Percentiles rank a stretch among this genome's conserved stretches.
Conservation (phyloP, 2,797 vertebrate species). For the Emydoidea blandingii region DNA sequence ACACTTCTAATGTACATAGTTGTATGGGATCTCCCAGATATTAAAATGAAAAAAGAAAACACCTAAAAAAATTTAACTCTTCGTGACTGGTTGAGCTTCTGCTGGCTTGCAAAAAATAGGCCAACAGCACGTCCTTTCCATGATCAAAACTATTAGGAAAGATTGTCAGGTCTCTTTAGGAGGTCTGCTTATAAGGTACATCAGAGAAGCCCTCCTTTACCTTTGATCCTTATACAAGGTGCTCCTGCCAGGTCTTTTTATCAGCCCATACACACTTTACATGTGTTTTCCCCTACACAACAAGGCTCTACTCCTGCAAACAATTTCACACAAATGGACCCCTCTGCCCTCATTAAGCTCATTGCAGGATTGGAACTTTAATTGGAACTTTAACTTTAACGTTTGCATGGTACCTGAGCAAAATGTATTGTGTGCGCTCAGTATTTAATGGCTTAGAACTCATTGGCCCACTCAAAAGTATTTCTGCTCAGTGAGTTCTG, state of each 20-base stretch:
- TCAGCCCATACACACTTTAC: neutral
- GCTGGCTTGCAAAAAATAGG: neutral
- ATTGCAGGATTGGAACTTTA: neutral
- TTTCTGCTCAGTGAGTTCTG: neutral
- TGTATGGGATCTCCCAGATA: neutral
- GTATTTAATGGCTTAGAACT: neutral
- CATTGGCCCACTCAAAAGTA: neutral
- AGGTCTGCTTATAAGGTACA: neutral
- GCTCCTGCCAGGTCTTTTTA: neutral
- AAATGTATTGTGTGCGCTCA: neutral
- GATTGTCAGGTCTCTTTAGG: neutral
- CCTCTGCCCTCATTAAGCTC: neutral
- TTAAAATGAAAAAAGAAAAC: neutral
- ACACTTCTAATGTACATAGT: neutral
- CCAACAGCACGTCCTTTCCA: fast-evolving
- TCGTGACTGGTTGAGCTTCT: neutral
- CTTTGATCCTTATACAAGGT: fast-evolving
- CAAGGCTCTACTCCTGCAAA: neutral
- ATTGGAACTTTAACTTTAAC: neutral
- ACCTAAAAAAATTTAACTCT: neutral
- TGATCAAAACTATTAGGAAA: neutral
- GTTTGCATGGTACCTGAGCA: neutral
- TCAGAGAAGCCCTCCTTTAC: neutral
- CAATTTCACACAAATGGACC: neutral
- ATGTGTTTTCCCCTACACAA: neutral